Base-by-base conservation (phyloP, 2,113 vertebrate genomes). In the Phodopus roborovskii region DNA sequence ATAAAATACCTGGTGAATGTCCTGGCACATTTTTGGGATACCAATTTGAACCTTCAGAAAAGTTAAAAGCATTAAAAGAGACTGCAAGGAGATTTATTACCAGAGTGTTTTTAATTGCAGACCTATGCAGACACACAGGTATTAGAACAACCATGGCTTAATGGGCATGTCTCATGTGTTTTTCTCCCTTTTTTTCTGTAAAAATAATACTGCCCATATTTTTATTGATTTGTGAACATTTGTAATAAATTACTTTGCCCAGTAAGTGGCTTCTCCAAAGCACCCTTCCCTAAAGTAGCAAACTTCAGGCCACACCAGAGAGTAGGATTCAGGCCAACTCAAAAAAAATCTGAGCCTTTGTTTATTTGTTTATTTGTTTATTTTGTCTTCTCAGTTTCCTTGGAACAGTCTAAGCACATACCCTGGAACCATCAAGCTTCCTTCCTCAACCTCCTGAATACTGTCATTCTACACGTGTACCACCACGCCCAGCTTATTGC, bases 61-160 rank as follows among this genome's bases (percentile, higher is more conserved):
- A 99, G 98, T 98, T 99, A 99, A 99, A 99, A 99, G 99, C 99
- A 98, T 98, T 98, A 98, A 98, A 98, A 81, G 92, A 98, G 98
- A 97, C 98, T 95, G 96, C 86, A 70, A 94, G 95, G 96, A 98
- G 98, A 99, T 99, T 99, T 99, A 99, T 99, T 97, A 97, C 94
- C 92, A 83, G 98, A 98, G 96, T 98, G 98, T 98, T 98, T 99
- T 99, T 99, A 98, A 99, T 98, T 98, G 98, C 97, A 96, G 97
- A 97, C 98, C 95, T 96, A 97, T 98, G 97, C 97, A 98, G 98
- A 98, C 97, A 97, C 1, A 70, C 97, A 98, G 98, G 98, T 99
- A 98, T 98, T 98, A 98, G 98, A 97, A 98, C 33, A 75, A 96
- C 96, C 97, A 8, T 98, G 98, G 95, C 98, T 98, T 99, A 98